Evolutionary conservation across 2,113 vertebrate genomes (phyloP).

Genomic region (Chaetops frenatus): DNA sequence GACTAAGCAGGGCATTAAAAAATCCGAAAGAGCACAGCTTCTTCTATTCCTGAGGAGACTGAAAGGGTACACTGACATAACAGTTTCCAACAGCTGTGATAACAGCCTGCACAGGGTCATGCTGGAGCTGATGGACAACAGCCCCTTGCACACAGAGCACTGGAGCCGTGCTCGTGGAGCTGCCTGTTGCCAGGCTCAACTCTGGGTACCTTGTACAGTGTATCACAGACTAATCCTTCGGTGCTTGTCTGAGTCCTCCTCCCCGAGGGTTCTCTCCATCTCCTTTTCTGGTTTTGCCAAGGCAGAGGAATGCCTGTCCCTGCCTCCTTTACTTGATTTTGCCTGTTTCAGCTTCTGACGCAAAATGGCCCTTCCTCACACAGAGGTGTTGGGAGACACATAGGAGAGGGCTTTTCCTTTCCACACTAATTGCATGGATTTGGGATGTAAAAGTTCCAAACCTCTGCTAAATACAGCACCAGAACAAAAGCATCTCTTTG

Average conservation of each 20-base stretch:
- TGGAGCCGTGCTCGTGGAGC: not conserved
- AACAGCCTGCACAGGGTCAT: constrained; percentile 20
- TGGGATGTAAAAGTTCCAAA: not conserved
- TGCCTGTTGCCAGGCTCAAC: not conserved
- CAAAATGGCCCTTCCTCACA: not conserved
- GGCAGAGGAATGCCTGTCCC: not conserved
- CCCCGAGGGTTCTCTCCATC: not conserved
- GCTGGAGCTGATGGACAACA: constrained; percentile 52
- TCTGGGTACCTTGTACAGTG: constrained; percentile 2
- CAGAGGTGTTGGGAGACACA: not conserved
- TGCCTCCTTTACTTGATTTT: not conserved
- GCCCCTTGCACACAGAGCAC: not conserved
- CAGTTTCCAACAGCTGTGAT: constrained; percentile 70
- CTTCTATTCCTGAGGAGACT: constrained; percentile 47
- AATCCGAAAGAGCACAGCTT: constrained; percentile 11
- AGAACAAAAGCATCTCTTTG: not conserved
- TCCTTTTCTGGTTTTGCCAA: constrained; percentile 36
- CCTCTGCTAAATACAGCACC: not conserved
- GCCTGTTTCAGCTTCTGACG: not conserved
- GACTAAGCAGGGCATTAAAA: constrained; percentile 15
- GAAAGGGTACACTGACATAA: constrained; percentile 59
- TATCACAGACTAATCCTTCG: not conserved
- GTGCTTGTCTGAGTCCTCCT: not conserved
- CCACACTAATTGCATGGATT: not conserved
- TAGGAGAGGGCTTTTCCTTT: not conserved